phyloP scores from a whole-genome alignment of 1,140 invertebrate genomes.

The Megathymus violae region DNA sequence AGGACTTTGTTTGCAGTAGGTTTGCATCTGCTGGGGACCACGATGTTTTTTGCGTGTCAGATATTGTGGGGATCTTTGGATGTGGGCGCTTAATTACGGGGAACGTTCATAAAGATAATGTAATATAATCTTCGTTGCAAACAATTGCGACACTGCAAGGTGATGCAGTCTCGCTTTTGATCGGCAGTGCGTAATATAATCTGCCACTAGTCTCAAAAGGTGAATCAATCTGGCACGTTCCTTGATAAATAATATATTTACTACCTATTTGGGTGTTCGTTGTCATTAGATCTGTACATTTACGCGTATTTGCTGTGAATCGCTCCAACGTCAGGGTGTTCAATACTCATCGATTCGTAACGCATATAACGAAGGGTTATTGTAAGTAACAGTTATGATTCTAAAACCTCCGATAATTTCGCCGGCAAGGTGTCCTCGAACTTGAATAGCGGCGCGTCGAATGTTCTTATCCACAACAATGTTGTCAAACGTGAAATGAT shows the following conservation, averaged over 20 bases:
- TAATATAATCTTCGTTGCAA: constrained; percentile 77
- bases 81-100: constrained; percentile 81
- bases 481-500: constrained; percentile 39
- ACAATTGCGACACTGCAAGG: constrained; percentile 73
- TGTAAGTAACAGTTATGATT: constrained; percentile 62
- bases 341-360: constrained; percentile 47
- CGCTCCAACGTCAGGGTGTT: constrained; percentile 38
- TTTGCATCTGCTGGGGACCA: constrained; percentile 70
- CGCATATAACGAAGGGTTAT: constrained; percentile 71
- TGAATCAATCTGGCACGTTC: constrained; percentile 74
- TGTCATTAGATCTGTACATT: constrained; percentile 12
- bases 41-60: constrained; percentile 59
- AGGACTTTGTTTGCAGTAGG: constrained; percentile 65
- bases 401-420: constrained; percentile 46
- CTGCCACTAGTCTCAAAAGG: constrained; percentile 50
- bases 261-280: constrained; percentile 25
- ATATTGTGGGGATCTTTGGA: constrained; percentile 59
- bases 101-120: constrained; percentile 78
- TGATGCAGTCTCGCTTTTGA: constrained; percentile 52
- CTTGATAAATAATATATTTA: constrained; percentile 51
- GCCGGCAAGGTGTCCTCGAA: constrained; percentile 58
- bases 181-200: constrained; percentile 56
- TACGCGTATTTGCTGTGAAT: constrained; percentile 13
- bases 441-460: constrained; percentile 55
- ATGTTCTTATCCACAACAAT: constrained; percentile 42